These are phyloP conservation scores for Arge pagana DNA, from an alignment of 2,888 invertebrate genomes.

Conservation along the genomic window DNA sequence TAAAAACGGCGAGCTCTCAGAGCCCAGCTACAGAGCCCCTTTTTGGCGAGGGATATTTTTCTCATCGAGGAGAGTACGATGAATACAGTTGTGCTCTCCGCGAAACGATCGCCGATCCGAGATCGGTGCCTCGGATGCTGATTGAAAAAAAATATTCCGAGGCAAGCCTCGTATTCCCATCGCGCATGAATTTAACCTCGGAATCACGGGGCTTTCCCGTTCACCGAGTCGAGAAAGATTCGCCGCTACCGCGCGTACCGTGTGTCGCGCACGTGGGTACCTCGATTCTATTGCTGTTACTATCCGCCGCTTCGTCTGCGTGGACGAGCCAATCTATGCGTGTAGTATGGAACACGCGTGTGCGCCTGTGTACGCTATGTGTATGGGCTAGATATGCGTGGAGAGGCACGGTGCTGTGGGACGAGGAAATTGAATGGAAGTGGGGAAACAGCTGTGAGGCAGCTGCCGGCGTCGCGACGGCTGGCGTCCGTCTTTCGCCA, in stretches of 20 bases:
- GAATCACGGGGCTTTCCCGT: too few relatives aligned
- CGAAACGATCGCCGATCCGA: too few relatives aligned
- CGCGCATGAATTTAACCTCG: too few relatives aligned
- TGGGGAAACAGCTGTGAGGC: slow-evolving; percentile 51
- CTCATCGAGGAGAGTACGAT: too few relatives aligned
- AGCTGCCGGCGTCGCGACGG: slow-evolving; percentile 50
- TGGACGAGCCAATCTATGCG: slow-evolving; percentile 13
- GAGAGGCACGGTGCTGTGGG: neutral
- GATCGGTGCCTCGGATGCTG: too few relatives aligned
- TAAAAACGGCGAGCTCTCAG: too few relatives aligned
- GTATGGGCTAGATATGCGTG: neutral
- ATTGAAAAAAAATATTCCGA: too few relatives aligned
- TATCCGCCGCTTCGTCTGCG: slow-evolving; percentile 11
- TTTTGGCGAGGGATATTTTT: too few relatives aligned
- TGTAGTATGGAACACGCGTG: neutral
- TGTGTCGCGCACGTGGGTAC: slow-evolving; percentile 19
- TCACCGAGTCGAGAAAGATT: too few relatives aligned
- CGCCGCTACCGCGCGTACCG: slow-evolving; percentile 7
- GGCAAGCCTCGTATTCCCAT: too few relatives aligned
- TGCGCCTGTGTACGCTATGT: neutral
- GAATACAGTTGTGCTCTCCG: too few relatives aligned
- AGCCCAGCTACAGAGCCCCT: too few relatives aligned
- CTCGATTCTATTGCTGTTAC: neutral
- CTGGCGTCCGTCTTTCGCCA: slow-evolving; percentile 38
- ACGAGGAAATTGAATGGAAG: slow-evolving; percentile 17